Evolutionary conservation across 2,113 vertebrate species (phyloP).

Genomic region (Notothenia rossii): DNA sequence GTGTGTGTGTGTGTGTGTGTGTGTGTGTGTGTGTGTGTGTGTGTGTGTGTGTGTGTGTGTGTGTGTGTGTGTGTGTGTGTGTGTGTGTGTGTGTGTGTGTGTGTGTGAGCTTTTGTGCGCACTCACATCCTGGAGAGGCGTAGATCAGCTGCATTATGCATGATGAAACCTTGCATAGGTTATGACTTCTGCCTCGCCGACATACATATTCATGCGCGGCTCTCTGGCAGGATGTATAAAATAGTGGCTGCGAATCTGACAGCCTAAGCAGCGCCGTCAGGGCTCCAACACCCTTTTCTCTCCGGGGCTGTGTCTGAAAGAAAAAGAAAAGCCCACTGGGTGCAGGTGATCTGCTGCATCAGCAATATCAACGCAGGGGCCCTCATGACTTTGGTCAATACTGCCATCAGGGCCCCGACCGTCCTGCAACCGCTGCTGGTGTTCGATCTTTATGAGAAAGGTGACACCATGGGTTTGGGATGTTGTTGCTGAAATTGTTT

Average conservation of each 20-base stretch:
- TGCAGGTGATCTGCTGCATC: slow-evolving; percentile 51
- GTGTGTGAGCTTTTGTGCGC: too few species aligned
- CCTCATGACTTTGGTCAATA: slow-evolving; percentile 49
- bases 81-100: not conserved
- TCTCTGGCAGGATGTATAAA: slow-evolving; percentile 80
- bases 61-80: slow-evolving; percentile 26
- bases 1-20: slow-evolving; percentile 10
- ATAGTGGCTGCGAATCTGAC: slow-evolving; percentile 76
- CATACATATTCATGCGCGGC: slow-evolving; percentile 82
- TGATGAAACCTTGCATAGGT: slow-evolving; percentile 84
- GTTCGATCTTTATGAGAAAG: not conserved
- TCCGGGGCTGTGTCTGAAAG: slow-evolving; percentile 50
- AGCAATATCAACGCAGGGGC: slow-evolving; percentile 34
- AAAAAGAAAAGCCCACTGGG: slow-evolving; percentile 59
- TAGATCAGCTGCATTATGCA: slow-evolving; percentile 84
- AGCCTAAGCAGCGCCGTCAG: slow-evolving; percentile 58
- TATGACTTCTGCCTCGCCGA: slow-evolving; percentile 78
- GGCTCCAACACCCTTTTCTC: slow-evolving; percentile 54
- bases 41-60: slow-evolving; percentile 27
- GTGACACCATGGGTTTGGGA: not conserved
- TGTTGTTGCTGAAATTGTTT: not conserved
- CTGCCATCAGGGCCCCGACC: slow-evolving; percentile 5
- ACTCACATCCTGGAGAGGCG: slow-evolving; percentile 70
- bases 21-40: slow-evolving; percentile 26
- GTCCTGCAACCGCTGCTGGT: slow-evolving; percentile 18